These are phyloP conservation scores for Ditylenchus weischeri DNA, from an alignment of 2,888 invertebrate genomes.

Conservation along the genomic window DNA sequence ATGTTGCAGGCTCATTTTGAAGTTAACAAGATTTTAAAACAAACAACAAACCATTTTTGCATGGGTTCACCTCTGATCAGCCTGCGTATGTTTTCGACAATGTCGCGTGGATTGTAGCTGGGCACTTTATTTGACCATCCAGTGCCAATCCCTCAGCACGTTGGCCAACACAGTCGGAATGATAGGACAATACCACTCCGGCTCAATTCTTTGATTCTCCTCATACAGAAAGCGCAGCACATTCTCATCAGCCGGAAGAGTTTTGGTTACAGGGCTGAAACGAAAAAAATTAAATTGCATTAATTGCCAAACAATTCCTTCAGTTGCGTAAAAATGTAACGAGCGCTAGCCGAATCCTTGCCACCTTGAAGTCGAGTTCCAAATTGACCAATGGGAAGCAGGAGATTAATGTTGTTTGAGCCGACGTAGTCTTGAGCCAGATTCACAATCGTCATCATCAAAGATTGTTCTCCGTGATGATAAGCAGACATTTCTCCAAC, in stretches of 20 bases:
- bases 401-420: conserved; percentile 90
- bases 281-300: too few species aligned
- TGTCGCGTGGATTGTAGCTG: conserved; percentile 88
- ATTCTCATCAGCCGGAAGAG: conserved; percentile 81
- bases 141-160: conserved; percentile 76
- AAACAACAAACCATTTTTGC: conserved; percentile 52
- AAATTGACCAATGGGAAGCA: conserved; percentile 95
- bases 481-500: conserved; percentile 97
- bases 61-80: conserved; percentile 81
- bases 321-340: conserved; percentile 89
- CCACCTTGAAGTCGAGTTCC: conserved; percentile 89
- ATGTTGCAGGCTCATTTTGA: too few species aligned
- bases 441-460: conserved; percentile 92
- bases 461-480: conserved; percentile 90
- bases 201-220: conserved; percentile 91
- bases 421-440: conserved; percentile 94
- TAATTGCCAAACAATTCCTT: conserved; percentile 13
- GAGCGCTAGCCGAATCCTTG: conserved; percentile 92
- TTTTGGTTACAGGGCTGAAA: conserved; percentile 74
- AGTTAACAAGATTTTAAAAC: too few species aligned
- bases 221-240: conserved; percentile 82
- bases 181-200: conserved; percentile 80
- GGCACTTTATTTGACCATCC: conserved; percentile 68
- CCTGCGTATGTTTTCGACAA: conserved; percentile 72
- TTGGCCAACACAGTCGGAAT: conserved; percentile 96